phyloP scores from a whole-genome alignment of 2,797 vertebrate species.

The Gallinago stenura region DNA sequence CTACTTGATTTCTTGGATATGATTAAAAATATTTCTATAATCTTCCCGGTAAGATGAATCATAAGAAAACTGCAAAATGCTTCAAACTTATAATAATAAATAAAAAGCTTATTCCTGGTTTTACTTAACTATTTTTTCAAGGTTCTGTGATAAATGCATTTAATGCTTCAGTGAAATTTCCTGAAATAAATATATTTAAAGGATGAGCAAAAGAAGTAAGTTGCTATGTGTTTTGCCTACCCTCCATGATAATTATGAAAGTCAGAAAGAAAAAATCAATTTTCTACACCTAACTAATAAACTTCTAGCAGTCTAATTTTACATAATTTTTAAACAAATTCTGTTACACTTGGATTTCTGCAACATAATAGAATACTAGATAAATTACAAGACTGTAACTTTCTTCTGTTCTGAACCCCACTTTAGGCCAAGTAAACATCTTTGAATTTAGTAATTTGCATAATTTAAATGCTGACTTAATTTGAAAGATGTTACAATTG shows the following conservation, averaged over 20 bases:
- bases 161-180: background rate
- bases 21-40: background rate
- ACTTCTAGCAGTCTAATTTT: background rate
- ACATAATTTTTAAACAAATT: background rate
- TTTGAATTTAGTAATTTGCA: slow-evolving; percentile 44
- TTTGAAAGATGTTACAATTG: slow-evolving; percentile 42
- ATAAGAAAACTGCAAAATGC: background rate
- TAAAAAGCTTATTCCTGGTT: background rate
- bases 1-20: background rate
- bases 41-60: background rate
- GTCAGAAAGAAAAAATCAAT: background rate
- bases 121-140: background rate
- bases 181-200: background rate
- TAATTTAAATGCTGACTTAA: slow-evolving; percentile 53
- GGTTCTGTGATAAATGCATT: background rate
- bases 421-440: slow-evolving; percentile 6
- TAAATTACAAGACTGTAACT: background rate
- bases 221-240: background rate
- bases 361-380: background rate
- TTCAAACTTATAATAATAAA: background rate
- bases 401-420: background rate
- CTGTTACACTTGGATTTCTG: background rate
- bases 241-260: background rate
- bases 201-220: background rate
- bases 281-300: background rate